Evolutionary conservation across 2,113 vertebrate species (phyloP), one percentile per base, ranked within the genome.

Genomic region (Spermophilus dauricus): DNA sequence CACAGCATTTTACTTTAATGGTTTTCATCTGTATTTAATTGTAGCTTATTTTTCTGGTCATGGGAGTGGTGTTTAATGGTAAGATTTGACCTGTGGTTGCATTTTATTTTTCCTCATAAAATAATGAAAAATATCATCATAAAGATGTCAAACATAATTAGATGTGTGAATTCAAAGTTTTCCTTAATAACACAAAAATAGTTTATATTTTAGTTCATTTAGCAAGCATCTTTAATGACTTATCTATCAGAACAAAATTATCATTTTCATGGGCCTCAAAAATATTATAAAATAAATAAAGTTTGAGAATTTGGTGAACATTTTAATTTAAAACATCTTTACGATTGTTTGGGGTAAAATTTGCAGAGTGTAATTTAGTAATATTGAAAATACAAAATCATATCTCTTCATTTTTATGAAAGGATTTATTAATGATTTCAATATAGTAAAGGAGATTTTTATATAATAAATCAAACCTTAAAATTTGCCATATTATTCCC

Each of bases 61-160:
- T 72, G 7, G 11, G 18, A 58, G 22, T 34, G 26, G 24, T 42
- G 32, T 73, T 93, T 69, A 76, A 53, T 24, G 18, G 84, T 92
- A 69, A 75, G 17, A 65, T 81, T 63, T 94, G 3, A 80, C 2
- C 14, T 34, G 26, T 32, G 6, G 4, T 65, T 83, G 56, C 86
- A 0, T 69, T 92, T 53, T 26, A 11, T 28, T 13, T 39, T 89
- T 37, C 48, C 39, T 78, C 28, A 65, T 42, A 6, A 34, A 76
- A 26, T 42, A 96, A n/a, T 82, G 13, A 95, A 94, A 89, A 94
- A 72, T 86, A 81, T 56, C 5, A 48, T 39, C 14, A 58, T 86
- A 83, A 76, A 48, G 11, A 13, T 51, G 73, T 1, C 3, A 89
- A 73, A n/a, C 32, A 53, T 28, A 18, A 2, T 45, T 65, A 86